A percentile compares a stretch with the other conserved stretches of the same genome.
Evolutionary conservation across 2,113 vertebrate genomes (phyloP).

Genomic region (Rana temporaria): DNA sequence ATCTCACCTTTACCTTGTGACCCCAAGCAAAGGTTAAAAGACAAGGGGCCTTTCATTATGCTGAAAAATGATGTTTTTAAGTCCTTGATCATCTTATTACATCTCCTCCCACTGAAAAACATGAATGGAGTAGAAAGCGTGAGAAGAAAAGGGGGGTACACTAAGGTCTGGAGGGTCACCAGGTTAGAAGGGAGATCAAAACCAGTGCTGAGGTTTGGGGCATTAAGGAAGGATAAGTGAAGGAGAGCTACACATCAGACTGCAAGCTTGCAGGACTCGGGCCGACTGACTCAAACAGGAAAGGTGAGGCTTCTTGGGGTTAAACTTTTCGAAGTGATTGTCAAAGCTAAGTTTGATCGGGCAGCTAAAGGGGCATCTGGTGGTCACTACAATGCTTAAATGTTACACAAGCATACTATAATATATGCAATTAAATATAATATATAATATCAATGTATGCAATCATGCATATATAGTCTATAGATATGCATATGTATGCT

Average conservation of each 20-base stretch:
- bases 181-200: conserved; percentile 54
- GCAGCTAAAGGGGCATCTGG: no score
- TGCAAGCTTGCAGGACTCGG: conserved; percentile 51
- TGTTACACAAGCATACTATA: no score
- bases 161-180: conserved; percentile 51
- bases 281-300: neutral
- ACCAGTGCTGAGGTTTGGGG: neutral
- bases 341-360: neutral
- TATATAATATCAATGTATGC: no score
- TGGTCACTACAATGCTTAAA: no score
- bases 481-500: neutral
- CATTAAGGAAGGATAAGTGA: neutral
- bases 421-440: no score
- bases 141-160: conserved; percentile 48
- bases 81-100: conserved; percentile 19
- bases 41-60: conserved; percentile 41
- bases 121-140: conserved; percentile 32
- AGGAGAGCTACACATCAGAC: neutral
- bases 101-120: neutral
- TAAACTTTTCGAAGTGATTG: neutral
- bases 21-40: conserved; percentile 48
- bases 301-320: neutral
- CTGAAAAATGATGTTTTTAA: conserved; percentile 13
- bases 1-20: conserved; percentile 34
- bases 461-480: neutral